phyloP scores from a whole-genome alignment of 1,140 invertebrate genomes.

The Harpegnathos saltator region DNA sequence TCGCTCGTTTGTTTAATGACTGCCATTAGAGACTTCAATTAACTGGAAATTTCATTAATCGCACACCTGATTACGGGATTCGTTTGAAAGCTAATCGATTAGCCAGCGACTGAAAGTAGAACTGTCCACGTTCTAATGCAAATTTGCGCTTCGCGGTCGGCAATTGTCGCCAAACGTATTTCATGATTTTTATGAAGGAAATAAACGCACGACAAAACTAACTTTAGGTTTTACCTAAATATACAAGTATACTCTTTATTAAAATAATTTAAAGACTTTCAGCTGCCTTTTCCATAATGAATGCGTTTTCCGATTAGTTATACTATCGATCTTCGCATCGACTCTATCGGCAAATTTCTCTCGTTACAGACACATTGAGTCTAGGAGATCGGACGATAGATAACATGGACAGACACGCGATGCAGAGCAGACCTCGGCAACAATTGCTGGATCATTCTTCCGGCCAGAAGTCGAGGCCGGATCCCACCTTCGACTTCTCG shows the following conservation, averaged over 20 bases:
- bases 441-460: conserved; percentile 81
- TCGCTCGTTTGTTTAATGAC: conserved; percentile 29
- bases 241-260: too few relatives aligned
- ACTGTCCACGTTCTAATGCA: background rate
- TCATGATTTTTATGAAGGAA: background rate
- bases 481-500: conserved; percentile 90
- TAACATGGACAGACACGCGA: conserved; percentile 80
- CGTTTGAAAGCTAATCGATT: conserved; percentile 15
- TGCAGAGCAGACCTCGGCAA: conserved; percentile 81
- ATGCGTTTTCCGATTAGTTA: too few relatives aligned
- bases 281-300: too few relatives aligned
- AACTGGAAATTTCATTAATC: conserved; percentile 48
- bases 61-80: background rate
- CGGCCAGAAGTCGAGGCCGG: conserved; percentile 82
- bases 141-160: background rate
- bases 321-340: conserved; percentile 23
- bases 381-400: conserved; percentile 83
- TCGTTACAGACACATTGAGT: conserved; percentile 83
- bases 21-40: conserved; percentile 43
- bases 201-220: background rate
- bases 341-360: conserved; percentile 47
- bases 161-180: background rate
- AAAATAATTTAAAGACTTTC: too few relatives aligned
- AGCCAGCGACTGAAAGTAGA: conserved; percentile 13
- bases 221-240: background rate